Evolutionary conservation across 2,888 invertebrate species (phyloP).

Genomic region (Apamea sordens): DNA sequence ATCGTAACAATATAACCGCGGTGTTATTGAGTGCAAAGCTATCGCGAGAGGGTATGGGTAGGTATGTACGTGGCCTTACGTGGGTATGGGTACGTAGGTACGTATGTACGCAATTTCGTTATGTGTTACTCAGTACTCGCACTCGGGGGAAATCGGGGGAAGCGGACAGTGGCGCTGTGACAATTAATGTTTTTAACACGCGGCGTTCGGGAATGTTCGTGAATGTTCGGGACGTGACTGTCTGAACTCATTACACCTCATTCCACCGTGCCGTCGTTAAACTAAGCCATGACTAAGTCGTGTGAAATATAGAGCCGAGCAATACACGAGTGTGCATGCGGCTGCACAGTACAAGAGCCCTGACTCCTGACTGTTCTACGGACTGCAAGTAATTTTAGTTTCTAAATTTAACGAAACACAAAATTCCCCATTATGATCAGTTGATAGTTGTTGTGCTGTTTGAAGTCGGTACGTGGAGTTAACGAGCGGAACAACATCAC

Average conservation of each 20-base stretch:
- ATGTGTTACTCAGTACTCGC: slow-evolving; percentile 18
- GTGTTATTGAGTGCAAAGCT: not conserved
- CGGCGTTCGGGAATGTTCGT: slow-evolving; percentile 6
- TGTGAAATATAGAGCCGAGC: slow-evolving; percentile 2
- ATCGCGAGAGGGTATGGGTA: not conserved
- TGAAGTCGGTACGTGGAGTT: not conserved
- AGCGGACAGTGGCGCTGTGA: slow-evolving; percentile 28
- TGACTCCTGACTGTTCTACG: not conserved
- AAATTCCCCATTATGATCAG: not conserved
- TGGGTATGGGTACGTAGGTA: not conserved
- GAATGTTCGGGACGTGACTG: slow-evolving; percentile 9
- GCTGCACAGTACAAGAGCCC: not conserved
- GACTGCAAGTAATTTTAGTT: not conserved
- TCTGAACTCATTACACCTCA: not conserved
- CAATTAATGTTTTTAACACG: slow-evolving; percentile 36
- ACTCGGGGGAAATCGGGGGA: slow-evolving; percentile 47
- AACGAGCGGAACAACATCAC: not conserved
- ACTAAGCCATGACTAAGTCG: not conserved
- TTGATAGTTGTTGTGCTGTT: not conserved
- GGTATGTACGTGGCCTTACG: too few relatives aligned
- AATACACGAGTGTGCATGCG: not conserved
- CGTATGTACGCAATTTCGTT: slow-evolving; percentile 12
- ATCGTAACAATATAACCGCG: not conserved
- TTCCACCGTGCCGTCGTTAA: not conserved
- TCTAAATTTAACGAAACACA: not conserved